phyloP scores from a whole-genome alignment of 1,140 invertebrate genomes.

The Heliconius nattereri region DNA sequence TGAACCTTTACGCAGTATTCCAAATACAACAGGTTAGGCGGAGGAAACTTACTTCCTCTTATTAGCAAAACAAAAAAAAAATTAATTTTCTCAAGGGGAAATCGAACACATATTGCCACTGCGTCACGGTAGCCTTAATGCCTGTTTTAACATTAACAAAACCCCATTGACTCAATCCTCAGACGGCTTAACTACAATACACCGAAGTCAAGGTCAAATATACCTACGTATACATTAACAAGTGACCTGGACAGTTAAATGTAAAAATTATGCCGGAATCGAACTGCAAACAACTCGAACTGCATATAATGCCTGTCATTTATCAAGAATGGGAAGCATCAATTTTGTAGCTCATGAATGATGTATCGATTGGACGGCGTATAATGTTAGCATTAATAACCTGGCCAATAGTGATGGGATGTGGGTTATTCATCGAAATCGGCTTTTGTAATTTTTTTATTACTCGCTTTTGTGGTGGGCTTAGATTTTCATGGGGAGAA shows the following conservation, averaged over 20 bases:
- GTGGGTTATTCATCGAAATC: background rate
- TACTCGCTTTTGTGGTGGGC: too few relatives aligned
- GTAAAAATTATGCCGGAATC: slow-evolving; percentile 63
- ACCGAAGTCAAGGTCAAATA: slow-evolving; percentile 48
- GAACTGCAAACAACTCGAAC: slow-evolving; percentile 64
- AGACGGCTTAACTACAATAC: background rate
- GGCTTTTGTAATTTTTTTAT: background rate
- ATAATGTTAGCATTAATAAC: slow-evolving; percentile 66
- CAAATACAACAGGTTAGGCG: too few relatives aligned
- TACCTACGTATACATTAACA: slow-evolving; percentile 53
- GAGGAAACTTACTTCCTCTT: too few relatives aligned
- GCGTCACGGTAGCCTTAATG: background rate
- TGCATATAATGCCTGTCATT: slow-evolving; percentile 64
- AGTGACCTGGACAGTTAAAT: slow-evolving; percentile 65
- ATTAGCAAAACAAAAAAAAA: too few relatives aligned
- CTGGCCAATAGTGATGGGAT: slow-evolving; percentile 18
- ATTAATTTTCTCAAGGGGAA: too few relatives aligned
- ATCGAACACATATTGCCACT: background rate
- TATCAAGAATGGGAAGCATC: slow-evolving; percentile 56
- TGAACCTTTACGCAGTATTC: too few relatives aligned
- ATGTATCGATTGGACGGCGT: slow-evolving; percentile 56
- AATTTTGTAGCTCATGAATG: slow-evolving; percentile 63
- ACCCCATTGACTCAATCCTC: background rate
- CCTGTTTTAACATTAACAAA: background rate
- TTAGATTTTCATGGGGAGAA: too few relatives aligned